These are phyloP conservation scores for Bufo bufo DNA, from an alignment of 2,113 vertebrate species.

Conservation along the genomic window DNA sequence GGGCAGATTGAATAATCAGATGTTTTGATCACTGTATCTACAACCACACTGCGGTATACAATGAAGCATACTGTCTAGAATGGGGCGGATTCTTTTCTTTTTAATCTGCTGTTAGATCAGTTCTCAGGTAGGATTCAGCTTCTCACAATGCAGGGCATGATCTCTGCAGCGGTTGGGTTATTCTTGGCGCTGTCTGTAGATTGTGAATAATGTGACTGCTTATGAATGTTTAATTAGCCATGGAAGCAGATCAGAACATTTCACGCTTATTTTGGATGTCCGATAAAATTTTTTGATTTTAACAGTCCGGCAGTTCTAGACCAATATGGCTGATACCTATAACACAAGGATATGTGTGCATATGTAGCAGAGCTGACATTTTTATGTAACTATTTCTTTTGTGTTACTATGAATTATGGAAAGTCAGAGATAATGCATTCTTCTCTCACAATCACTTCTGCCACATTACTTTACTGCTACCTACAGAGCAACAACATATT, in stretches of 20 bases:
- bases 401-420: not conserved
- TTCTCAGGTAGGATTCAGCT: conserved; percentile 13
- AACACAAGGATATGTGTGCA: not conserved
- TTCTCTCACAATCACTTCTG: no score
- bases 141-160: not conserved
- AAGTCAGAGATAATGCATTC: not conserved
- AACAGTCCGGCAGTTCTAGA: not conserved
- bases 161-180: conserved; percentile 13
- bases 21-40: not conserved
- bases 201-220: conserved; percentile 26
- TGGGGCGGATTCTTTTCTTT: not conserved
- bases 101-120: not conserved
- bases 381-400: no score
- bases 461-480: no score
- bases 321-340: not conserved
- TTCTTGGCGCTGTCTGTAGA: conserved; percentile 19
- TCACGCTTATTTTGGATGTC: not conserved
- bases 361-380: not conserved
- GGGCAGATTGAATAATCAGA: no score
- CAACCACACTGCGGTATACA: not conserved
- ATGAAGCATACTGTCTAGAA: not conserved
- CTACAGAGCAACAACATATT: no score
- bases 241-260: not conserved
- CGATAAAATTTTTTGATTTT: not conserved
- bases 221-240: conserved; percentile 35